These are phyloP conservation scores for Danio tinwini DNA, from an alignment of 2,797 vertebrate genomes.

Conservation along the genomic window DNA sequence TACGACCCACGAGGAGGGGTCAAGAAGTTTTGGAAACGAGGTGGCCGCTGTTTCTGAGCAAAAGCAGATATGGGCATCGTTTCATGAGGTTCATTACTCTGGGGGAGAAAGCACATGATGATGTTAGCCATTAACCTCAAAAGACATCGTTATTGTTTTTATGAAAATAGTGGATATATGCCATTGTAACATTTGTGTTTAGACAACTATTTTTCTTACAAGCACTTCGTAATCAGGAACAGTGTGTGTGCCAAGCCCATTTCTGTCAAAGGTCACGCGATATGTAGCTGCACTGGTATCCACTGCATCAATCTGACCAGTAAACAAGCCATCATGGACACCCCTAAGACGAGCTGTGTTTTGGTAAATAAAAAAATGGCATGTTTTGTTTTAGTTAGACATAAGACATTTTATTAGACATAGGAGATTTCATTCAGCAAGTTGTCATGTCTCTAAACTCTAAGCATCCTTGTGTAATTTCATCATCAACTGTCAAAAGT, in stretches of 20 bases:
- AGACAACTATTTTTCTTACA: slow-evolving; percentile 75
- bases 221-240: slow-evolving; percentile 99
- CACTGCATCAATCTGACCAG: slow-evolving; percentile 97
- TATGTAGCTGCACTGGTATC: slow-evolving; percentile 97
- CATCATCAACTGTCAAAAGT: too few relatives aligned
- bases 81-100: slow-evolving; percentile 98
- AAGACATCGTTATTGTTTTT: neutral
- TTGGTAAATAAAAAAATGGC: slow-evolving; percentile 2
- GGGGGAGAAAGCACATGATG: slow-evolving; percentile 52
- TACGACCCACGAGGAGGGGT: slow-evolving; percentile 90
- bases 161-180: neutral
- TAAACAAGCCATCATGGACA: slow-evolving; percentile 95
- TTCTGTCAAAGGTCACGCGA: slow-evolving; percentile 96
- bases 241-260: slow-evolving; percentile 95
- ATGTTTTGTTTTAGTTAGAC: neutral
- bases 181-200: neutral
- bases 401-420: neutral
- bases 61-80: slow-evolving; percentile 99
- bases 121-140: slow-evolving; percentile 2
- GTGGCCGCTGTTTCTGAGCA: slow-evolving; percentile 94
- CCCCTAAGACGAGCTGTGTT: slow-evolving; percentile 91
- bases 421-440: neutral
- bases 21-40: slow-evolving; percentile 87
- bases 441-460: neutral
- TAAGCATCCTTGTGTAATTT: too few relatives aligned